These are phyloP conservation scores for Pygoscelis adeliae DNA, from an alignment of 2,113 vertebrate species.

Conservation along the genomic window DNA sequence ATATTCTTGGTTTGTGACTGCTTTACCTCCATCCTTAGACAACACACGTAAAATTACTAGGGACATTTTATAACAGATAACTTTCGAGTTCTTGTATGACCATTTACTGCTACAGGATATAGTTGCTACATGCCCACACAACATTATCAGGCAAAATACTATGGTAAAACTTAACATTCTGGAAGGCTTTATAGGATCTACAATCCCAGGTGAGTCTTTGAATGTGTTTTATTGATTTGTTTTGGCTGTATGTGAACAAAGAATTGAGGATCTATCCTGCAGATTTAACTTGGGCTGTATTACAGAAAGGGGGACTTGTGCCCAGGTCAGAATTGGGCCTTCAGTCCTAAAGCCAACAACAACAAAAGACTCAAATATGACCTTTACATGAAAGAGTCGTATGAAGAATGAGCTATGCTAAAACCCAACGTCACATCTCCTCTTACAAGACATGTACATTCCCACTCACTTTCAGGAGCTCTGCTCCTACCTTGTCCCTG, in stretches of 20 bases:
- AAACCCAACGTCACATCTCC: background rate
- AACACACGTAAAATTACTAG: background rate
- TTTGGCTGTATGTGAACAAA: background rate
- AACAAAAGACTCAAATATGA: background rate
- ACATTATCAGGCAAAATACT: background rate
- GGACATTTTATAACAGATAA: background rate
- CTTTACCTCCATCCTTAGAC: background rate
- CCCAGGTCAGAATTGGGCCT: background rate
- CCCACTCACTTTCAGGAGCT: background rate
- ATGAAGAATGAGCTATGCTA: background rate
- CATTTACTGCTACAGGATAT: background rate
- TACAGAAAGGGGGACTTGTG: background rate
- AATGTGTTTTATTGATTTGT: constrained; percentile 5
- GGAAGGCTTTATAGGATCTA: background rate
- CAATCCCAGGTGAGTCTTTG: background rate
- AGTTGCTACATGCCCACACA: background rate
- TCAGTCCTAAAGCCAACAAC: background rate
- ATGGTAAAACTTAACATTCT: background rate
- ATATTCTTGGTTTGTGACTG: background rate
- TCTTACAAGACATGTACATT: background rate
- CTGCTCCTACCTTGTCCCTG: background rate
- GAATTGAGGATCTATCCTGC: background rate
- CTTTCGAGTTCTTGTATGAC: background rate
- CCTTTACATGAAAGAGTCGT: background rate
- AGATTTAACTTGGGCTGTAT: background rate